These are phyloP conservation scores for Harpalus rubripes DNA, from an alignment of 2,888 invertebrate genomes.

Conservation along the genomic window DNA sequence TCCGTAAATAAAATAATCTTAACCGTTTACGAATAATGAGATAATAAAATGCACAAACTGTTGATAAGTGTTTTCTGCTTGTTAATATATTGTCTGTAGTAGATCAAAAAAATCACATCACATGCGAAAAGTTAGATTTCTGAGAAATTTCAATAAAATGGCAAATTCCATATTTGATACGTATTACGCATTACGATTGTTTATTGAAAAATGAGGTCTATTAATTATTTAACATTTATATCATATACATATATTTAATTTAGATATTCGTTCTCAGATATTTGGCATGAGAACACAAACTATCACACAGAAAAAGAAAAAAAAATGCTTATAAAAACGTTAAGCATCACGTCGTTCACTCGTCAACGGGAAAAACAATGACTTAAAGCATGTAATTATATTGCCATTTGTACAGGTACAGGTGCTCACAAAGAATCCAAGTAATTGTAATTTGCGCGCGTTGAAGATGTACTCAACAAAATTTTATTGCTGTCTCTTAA, in stretches of 20 bases:
- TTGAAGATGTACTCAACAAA: not conserved
- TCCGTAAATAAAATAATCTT: too few species aligned
- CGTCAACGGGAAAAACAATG: slow-evolving; percentile 40
- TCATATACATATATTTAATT: not conserved
- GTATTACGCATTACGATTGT: not conserved
- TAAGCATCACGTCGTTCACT: slow-evolving; percentile 22
- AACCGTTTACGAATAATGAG: too few species aligned
- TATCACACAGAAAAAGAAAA: slow-evolving; percentile 9
- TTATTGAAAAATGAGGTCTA: not conserved
- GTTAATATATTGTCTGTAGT: too few species aligned
- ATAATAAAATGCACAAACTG: too few species aligned
- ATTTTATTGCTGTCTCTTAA: not conserved
- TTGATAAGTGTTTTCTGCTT: too few species aligned
- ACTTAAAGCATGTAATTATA: slow-evolving; percentile 43
- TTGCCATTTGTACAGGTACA: slow-evolving; percentile 45
- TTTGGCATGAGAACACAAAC: slow-evolving; percentile 3
- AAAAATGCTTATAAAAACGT: not conserved
- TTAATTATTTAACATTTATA: not conserved
- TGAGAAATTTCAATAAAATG: too few species aligned
- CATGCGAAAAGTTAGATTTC: too few species aligned
- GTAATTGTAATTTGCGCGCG: slow-evolving; percentile 1
- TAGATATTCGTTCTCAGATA: not conserved
- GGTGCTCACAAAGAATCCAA: slow-evolving; percentile 13
- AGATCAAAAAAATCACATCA: too few species aligned
- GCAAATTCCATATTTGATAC: not conserved